Base-by-base conservation (phyloP, 2,113 vertebrate genomes). In the Caranx ignobilis region DNA sequence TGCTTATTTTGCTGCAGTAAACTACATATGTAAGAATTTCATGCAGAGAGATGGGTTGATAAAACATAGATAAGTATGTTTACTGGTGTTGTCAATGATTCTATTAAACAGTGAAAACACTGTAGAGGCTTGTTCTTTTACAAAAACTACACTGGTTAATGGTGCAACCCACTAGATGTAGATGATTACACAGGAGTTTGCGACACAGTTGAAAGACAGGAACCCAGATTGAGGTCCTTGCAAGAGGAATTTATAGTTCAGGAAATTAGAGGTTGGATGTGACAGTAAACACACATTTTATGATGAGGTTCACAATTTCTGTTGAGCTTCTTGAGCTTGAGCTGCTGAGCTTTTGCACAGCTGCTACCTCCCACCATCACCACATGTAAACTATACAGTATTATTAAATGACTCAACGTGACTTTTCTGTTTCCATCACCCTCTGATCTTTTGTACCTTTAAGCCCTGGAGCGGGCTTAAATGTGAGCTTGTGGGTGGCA, bases 1-100 rank as follows among this genome's bases (percentile, higher is more conserved):
- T 75, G 81, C 84, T 83, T 12, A 81, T 81, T 63, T 41, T 59
- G 37, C 35, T 52, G 76, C 32, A 6, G 18, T 55, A 21, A 86
- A 47, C 18, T 3, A 16, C 13, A 70, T 2, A 2, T 48, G 37
- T 31, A 37, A 35, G 50, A 52, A 8, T 50, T 52, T 39, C 32
- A 47, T 21, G 50, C 48, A 18, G 55, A 41, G 37, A 62, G 12
- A 21, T 54, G 5, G 21, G 11, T 12, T 35, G 13, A 31, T 61
- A 34, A 59, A 45, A 64, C 41, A 45, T n/a, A 7, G 18, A 32
- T 43, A 70, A 48, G 19, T 62, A 18, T 32, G 32, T 31, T 34
- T 47, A 4, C 11, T 15, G 12, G 16, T 47, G 11, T 13, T 50
- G 56, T 55, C 16, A 8, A 26, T 35, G 47, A 72, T 43, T 70